These are phyloP conservation scores for Cactoblastis cactorum DNA, from an alignment of 2,888 invertebrate genomes.

Conservation along the genomic window DNA sequence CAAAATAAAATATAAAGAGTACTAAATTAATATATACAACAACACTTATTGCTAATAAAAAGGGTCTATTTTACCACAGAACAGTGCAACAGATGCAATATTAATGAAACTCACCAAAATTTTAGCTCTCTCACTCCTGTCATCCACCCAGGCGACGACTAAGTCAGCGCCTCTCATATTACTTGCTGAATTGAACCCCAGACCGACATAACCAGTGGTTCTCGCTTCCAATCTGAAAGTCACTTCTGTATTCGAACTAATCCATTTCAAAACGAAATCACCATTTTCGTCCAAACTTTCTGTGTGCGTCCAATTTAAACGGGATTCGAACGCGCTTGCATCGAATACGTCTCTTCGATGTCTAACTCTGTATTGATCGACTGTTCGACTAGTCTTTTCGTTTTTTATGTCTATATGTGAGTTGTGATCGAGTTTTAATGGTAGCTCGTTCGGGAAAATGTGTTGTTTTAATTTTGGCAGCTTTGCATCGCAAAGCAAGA, in stretches of 20 bases:
- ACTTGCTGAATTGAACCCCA: conserved; percentile 91
- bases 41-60: no score
- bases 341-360: conserved; percentile 65
- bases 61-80: conserved; percentile 25
- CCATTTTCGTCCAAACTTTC: conserved; percentile 77
- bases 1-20: no score
- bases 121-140: conserved; percentile 82
- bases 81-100: conserved; percentile 21
- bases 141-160: conserved; percentile 94
- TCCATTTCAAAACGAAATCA: conserved; percentile 83
- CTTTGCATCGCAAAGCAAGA: conserved; percentile 66
- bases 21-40: no score
- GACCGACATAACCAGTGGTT: conserved; percentile 91
- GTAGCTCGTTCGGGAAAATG: conserved; percentile 52
- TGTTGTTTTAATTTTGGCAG: conserved; percentile 53
- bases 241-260: conserved; percentile 86
- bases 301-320: conserved; percentile 80
- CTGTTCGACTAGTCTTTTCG: conserved; percentile 59
- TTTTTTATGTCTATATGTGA: conserved; percentile 53
- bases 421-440: conserved; percentile 50
- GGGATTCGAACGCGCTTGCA: conserved; percentile 64
- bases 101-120: conserved; percentile 84
- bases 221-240: conserved; percentile 91
- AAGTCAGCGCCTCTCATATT: conserved; percentile 91
- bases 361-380: conserved; percentile 56